Evolutionary conservation across 2,113 vertebrate species (phyloP).

Genomic region (Cheirogaleus medius): DNA sequence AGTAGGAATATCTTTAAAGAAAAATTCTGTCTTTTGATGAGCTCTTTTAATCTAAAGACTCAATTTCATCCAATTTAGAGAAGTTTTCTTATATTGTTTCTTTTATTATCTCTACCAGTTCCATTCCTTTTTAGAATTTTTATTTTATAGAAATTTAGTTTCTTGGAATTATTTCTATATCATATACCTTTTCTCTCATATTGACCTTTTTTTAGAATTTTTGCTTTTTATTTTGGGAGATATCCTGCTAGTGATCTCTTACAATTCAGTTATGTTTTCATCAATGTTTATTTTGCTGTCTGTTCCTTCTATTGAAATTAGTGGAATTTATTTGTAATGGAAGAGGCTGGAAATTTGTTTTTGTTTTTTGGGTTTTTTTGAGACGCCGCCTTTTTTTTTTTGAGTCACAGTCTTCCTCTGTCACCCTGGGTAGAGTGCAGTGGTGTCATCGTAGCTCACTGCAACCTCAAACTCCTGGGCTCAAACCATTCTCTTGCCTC

Average conservation of each 20-base stretch:
- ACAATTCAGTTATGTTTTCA: background rate
- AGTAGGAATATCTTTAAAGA: background rate
- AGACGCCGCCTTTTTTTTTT: background rate
- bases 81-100: background rate
- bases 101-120: background rate
- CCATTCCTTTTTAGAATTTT: background rate
- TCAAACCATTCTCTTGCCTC: background rate
- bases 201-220: background rate
- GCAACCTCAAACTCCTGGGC: background rate
- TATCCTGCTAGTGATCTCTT: background rate
- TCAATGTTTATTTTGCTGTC: background rate
- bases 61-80: background rate
- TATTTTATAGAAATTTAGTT: background rate
- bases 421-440: too few species aligned
- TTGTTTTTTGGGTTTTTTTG: too few species aligned
- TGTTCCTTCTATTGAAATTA: background rate
- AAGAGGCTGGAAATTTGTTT: background rate
- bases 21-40: slow-evolving; percentile 16
- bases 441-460: background rate
- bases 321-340: background rate
- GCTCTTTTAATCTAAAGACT: background rate
- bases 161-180: background rate
- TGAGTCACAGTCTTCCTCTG: too few species aligned
- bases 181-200: background rate
- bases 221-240: background rate